These are phyloP conservation scores for Echinarachnius parma DNA, from an alignment of 53 echinoderm and acorn worm genomes.

Conservation along the genomic window DNA sequence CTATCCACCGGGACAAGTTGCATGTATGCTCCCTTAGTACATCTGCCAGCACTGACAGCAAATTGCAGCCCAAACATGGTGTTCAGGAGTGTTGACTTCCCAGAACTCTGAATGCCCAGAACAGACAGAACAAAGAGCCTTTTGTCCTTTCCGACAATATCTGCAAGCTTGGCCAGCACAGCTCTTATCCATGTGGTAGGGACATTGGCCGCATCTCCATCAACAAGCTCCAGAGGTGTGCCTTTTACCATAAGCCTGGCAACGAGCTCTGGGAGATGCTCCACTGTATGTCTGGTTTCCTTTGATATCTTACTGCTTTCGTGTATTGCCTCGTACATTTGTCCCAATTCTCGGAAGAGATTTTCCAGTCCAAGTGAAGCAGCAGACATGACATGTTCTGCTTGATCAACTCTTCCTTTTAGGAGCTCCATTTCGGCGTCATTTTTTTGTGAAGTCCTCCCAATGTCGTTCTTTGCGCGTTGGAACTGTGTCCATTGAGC, in stretches of 20 bases:
- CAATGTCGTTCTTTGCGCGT: slow-evolving; percentile 16
- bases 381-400: slow-evolving; percentile 18
- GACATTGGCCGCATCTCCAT: slow-evolving; percentile 50
- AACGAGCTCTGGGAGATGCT: slow-evolving; percentile 33
- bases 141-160: slow-evolving; percentile 12
- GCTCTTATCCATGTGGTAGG: slow-evolving; percentile 45
- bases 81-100: slow-evolving; percentile 62
- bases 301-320: background rate
- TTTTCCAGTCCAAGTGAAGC: slow-evolving; percentile 48
- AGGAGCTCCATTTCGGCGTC: background rate
- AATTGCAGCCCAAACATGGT: no score
- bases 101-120: slow-evolving; percentile 53
- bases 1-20: slow-evolving; percentile 37
- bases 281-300: background rate
- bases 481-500: slow-evolving; percentile 2
- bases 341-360: slow-evolving; percentile 43
- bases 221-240: slow-evolving; percentile 43
- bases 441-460: no score
- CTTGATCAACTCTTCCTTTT: slow-evolving; percentile 36
- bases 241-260: slow-evolving; percentile 30
- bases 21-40: no score
- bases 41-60: no score
- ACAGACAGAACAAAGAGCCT: slow-evolving; percentile 32
- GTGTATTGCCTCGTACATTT: no score
- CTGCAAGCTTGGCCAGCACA: slow-evolving; percentile 17